phyloP scores from a whole-genome alignment of 2,888 invertebrate species.

The Tenthredo distinguenda region DNA sequence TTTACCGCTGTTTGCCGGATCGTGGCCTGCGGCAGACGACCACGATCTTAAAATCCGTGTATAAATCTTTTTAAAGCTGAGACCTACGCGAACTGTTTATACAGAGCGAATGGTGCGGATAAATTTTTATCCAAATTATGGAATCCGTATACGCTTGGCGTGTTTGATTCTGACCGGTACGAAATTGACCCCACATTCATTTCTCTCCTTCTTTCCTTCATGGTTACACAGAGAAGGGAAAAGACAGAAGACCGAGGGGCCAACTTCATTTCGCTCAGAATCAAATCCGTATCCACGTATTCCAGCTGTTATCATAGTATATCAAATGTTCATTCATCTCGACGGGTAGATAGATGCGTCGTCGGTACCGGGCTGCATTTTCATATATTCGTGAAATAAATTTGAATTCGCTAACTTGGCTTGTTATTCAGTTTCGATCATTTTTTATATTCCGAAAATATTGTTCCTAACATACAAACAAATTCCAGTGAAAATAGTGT shows the following conservation, averaged over 20 bases:
- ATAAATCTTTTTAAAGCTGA: conserved; percentile 2
- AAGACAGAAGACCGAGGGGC: too few relatives aligned
- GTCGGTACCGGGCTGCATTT: not conserved
- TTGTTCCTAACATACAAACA: too few relatives aligned
- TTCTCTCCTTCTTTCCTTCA: too few relatives aligned
- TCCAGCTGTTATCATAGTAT: not conserved
- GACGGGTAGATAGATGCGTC: not conserved
- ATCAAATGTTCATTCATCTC: not conserved
- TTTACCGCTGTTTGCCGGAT: not conserved
- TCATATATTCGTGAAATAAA: not conserved
- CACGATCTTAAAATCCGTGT: not conserved
- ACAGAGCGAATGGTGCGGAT: not conserved
- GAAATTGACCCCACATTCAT: too few relatives aligned
- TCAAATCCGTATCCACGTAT: not conserved
- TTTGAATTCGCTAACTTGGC: not conserved
- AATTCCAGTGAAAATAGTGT: not conserved
- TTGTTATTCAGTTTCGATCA: not conserved
- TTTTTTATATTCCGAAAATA: not conserved
- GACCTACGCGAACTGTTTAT: not conserved
- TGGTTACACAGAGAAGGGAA: too few relatives aligned
- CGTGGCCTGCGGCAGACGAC: not conserved
- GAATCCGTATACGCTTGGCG: not conserved
- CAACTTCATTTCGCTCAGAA: too few relatives aligned
- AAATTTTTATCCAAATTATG: not conserved
- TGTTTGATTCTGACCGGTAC: not conserved